phyloP scores from a whole-genome alignment of 2,113 vertebrate genomes.

The Ciconia boyciana region DNA sequence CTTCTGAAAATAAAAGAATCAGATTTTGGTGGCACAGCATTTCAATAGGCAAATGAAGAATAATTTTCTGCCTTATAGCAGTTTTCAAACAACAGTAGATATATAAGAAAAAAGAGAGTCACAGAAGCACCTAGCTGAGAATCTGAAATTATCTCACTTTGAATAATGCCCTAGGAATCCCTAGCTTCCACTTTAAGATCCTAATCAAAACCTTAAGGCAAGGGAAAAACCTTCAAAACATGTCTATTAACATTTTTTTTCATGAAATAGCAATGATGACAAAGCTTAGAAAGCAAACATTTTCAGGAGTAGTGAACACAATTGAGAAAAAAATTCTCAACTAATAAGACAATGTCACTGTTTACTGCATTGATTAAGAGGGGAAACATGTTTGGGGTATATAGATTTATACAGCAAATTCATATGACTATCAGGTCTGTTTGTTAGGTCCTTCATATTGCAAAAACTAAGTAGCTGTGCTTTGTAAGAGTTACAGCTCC shows the following conservation, averaged over 20 bases:
- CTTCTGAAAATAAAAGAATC: not conserved
- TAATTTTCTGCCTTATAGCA: not conserved
- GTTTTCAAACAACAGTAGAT: not conserved
- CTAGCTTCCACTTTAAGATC: not conserved
- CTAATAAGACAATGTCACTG: not conserved
- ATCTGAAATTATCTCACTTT: not conserved
- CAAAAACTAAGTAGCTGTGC: not conserved
- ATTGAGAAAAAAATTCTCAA: not conserved
- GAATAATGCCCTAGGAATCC: not conserved
- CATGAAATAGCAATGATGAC: not conserved
- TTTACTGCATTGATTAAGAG: not conserved
- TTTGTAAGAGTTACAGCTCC: not conserved
- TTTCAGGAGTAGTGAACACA: not conserved
- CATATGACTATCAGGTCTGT: not conserved
- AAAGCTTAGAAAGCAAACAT: not conserved
- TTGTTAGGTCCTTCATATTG: not conserved
- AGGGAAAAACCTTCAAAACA: not conserved
- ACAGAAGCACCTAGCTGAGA: not conserved
- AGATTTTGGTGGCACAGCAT: not conserved
- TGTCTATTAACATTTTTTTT: not conserved
- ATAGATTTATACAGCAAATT: not conserved
- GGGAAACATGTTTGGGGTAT: not conserved
- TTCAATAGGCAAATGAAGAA: not conserved
- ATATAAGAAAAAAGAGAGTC: not conserved
- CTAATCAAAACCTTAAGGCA: not conserved